phyloP scores from a whole-genome alignment of 2,888 invertebrate species.

The Xanthorhoe designata region DNA sequence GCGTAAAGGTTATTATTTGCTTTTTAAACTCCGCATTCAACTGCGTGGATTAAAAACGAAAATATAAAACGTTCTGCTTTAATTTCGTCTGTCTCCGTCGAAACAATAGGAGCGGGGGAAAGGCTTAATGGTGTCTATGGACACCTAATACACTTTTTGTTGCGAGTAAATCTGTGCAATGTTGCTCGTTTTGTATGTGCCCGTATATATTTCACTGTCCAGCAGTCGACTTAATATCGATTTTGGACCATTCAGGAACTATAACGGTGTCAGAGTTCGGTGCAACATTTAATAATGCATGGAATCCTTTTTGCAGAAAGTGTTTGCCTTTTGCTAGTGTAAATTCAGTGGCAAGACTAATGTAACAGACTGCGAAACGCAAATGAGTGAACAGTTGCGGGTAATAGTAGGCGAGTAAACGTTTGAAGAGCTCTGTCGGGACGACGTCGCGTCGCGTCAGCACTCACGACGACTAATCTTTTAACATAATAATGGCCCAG shows the following conservation, averaged over 20 bases:
- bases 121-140: slow-evolving; percentile 58
- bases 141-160: slow-evolving; percentile 45
- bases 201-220: slow-evolving; percentile 39
- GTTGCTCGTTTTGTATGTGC: slow-evolving; percentile 37
- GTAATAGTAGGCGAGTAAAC: slow-evolving; percentile 60
- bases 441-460: slow-evolving; percentile 41
- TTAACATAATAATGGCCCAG: slow-evolving; percentile 60
- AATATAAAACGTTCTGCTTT: slow-evolving; percentile 72
- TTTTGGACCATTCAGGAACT: slow-evolving; percentile 2
- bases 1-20: slow-evolving; percentile 76
- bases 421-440: slow-evolving; percentile 53
- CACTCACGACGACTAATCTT: slow-evolving; percentile 60
- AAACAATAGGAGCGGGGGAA: slow-evolving; percentile 66
- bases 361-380: slow-evolving; percentile 64
- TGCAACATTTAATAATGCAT: neutral
- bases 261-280: neutral
- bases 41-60: slow-evolving; percentile 75
- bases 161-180: slow-evolving; percentile 35
- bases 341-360: slow-evolving; percentile 56
- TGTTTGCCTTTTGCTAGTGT: slow-evolving; percentile 42
- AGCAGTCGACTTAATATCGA: slow-evolving; percentile 19
- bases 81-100: slow-evolving; percentile 70
- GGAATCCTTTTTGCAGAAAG: slow-evolving; percentile 5
- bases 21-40: slow-evolving; percentile 76
- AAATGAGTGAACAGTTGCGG: slow-evolving; percentile 66